Evolutionary conservation across 2,888 invertebrate genomes (phyloP).

Genomic region (Himalopsyche japonica): DNA sequence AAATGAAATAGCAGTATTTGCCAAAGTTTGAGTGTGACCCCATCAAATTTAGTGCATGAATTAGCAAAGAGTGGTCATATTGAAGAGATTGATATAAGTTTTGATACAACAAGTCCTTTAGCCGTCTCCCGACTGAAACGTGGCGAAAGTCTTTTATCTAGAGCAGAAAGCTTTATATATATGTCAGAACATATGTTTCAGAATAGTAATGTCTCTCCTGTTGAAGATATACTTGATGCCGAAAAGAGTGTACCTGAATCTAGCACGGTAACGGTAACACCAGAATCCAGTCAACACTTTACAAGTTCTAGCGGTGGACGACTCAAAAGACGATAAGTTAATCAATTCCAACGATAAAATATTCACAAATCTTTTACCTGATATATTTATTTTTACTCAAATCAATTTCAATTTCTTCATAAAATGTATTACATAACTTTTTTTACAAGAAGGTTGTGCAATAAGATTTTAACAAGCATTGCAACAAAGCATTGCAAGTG

Average conservation of each 20-base stretch:
- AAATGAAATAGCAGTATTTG: neutral
- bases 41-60: neutral
- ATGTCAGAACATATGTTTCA: slow-evolving; percentile 63
- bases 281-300: neutral
- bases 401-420: too few relatives aligned
- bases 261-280: neutral
- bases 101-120: neutral
- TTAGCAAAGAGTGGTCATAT: neutral
- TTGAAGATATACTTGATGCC: slow-evolving; percentile 42
- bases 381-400: too few relatives aligned
- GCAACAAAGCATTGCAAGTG: too few relatives aligned
- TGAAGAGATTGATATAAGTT: slow-evolving; percentile 33
- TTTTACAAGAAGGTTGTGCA: too few relatives aligned
- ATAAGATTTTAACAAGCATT: too few relatives aligned
- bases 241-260: slow-evolving; percentile 16
- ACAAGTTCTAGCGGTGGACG: neutral
- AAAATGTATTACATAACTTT: too few relatives aligned
- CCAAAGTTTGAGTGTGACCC: neutral
- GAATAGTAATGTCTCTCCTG: slow-evolving; percentile 47
- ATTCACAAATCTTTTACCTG: too few relatives aligned
- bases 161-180: slow-evolving; percentile 72
- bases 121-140: neutral
- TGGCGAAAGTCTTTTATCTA: slow-evolving; percentile 47
- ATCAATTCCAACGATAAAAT: too few relatives aligned
- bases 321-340: neutral